These are phyloP conservation scores for Gibbula magus DNA, from an alignment of 2,888 invertebrate genomes.

Conservation along the genomic window DNA sequence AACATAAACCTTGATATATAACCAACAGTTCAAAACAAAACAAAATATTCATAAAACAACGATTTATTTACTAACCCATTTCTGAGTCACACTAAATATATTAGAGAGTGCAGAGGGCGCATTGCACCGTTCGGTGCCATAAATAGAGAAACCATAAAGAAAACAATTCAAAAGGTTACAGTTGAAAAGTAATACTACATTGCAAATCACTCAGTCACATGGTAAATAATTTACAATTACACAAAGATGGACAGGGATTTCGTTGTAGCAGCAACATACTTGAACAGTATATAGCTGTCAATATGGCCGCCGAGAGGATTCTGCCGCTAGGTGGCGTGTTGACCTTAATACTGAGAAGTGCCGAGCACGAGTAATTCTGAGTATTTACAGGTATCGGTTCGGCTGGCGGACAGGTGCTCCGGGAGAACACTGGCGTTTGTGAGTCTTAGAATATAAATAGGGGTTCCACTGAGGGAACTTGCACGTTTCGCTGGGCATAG, in stretches of 20 bases:
- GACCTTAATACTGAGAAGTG: constrained; percentile 12
- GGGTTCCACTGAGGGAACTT: constrained; percentile 9
- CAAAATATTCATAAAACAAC: constrained; percentile 19
- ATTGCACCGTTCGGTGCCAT: constrained; percentile 15
- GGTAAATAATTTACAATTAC: constrained; percentile 14
- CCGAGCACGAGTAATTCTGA: neutral
- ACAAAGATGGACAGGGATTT: neutral
- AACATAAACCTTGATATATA: too few relatives aligned
- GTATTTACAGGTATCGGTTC: constrained; percentile 5
- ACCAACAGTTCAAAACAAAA: too few relatives aligned
- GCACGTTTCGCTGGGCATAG: constrained; percentile 22
- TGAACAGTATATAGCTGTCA: neutral
- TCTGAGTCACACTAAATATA: constrained; percentile 26
- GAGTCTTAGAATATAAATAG: neutral
- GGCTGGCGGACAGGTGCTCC: too few relatives aligned
- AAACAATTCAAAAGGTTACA: constrained; percentile 1
- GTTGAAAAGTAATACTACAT: constrained; percentile 18
- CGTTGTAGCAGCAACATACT: neutral
- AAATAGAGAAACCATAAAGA: constrained; percentile 25
- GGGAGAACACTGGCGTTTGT: neutral
- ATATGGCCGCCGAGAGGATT: neutral
- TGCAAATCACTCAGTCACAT: constrained; percentile 9
- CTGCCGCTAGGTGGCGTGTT: neutral
- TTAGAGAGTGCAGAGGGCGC: constrained; percentile 19
- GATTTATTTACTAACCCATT: constrained; percentile 26